Evolutionary conservation across 2,888 invertebrate genomes (phyloP), one percentile per base, ranked within the genome.

Genomic region (Bembecia ichneumoniformis): DNA sequence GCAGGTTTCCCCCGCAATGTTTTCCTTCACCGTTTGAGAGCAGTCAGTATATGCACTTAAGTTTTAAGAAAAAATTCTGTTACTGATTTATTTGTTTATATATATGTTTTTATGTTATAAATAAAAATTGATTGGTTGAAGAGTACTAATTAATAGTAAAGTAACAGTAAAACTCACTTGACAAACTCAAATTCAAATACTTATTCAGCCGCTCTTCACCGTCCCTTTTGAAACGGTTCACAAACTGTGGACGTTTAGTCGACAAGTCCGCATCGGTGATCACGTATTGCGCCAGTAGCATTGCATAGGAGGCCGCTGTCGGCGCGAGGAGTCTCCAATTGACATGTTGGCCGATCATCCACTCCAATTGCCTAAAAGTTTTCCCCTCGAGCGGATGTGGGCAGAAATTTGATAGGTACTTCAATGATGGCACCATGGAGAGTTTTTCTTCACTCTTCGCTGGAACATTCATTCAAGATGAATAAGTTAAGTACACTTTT

Each of bases 271-370:
- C 63, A 4, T 84, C 83, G 0, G 80, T 73, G 46, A 84, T 78
- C 54, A 86, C 79, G 46, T 74, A 79, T 53, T 81, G 78, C 0
- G 82, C 74, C 50, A 86, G 55, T 13, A 84, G 54, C 0, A 78
- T 69, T 0, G 86, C 86, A 50, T 80, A 86, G 3, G 82, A 74
- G 20, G 75, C 86, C 0, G 86, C 79, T 0, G 86, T 87, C 1
- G 87, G 86, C 0, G 80, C 63, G 46, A 86, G 55, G 13, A 86
- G 62, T 65, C 82, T 61, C 86, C 87, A 87, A 0, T 76, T 61
- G 0, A 77, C 79, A 43, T 87, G 84, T 57, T 83, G 82, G 3
- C 83, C 86, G 0, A 87, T 82, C 86, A 82, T 83, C 84, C 84
- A 86, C 52, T 87, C 87, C 5, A 87, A 55, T 57, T 86, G 83